Evolutionary conservation across 2,113 vertebrate species (phyloP).

Genomic region (Verasper variegatus): DNA sequence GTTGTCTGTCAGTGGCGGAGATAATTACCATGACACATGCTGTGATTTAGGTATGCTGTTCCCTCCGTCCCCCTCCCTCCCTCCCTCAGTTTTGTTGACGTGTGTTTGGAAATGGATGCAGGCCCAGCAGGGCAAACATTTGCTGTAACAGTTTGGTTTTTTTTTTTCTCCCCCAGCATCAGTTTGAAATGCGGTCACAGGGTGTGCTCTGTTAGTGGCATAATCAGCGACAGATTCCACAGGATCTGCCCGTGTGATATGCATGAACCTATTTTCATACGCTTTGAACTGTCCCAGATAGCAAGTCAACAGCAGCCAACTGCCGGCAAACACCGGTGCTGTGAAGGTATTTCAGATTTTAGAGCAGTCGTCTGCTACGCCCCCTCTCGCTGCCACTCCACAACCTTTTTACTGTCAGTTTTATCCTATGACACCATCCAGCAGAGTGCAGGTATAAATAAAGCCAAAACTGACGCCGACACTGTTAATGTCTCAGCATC

Average conservation of each 20-base stretch:
- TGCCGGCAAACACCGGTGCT: constrained; percentile 25
- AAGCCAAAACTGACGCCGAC: neutral
- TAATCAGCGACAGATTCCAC: constrained; percentile 60
- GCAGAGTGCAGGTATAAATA: neutral
- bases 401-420: constrained; percentile 25
- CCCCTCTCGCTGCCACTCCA: constrained; percentile 18
- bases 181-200: constrained; percentile 66
- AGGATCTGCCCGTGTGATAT: constrained; percentile 57
- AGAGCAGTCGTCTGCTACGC: constrained; percentile 5
- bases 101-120: constrained; percentile 55
- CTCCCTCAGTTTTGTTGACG: constrained; percentile 28
- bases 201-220: constrained; percentile 44
- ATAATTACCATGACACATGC: constrained; percentile 12
- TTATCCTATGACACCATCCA: neutral
- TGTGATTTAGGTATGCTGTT: constrained; percentile 20
- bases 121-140: constrained; percentile 65
- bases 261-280: constrained; percentile 67
- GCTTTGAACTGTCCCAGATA: constrained; percentile 66
- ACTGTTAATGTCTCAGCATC: neutral
- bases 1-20: neutral
- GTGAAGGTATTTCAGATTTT: constrained; percentile 51
- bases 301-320: constrained; percentile 39
- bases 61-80: neutral
- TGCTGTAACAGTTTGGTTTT: constrained; percentile 62
- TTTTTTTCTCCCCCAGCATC: neutral